A percentile compares a stretch with the other conserved stretches of the same genome.
Evolutionary conservation across 2,888 invertebrate species (phyloP).

Genomic region (Eristalis arbustorum): DNA sequence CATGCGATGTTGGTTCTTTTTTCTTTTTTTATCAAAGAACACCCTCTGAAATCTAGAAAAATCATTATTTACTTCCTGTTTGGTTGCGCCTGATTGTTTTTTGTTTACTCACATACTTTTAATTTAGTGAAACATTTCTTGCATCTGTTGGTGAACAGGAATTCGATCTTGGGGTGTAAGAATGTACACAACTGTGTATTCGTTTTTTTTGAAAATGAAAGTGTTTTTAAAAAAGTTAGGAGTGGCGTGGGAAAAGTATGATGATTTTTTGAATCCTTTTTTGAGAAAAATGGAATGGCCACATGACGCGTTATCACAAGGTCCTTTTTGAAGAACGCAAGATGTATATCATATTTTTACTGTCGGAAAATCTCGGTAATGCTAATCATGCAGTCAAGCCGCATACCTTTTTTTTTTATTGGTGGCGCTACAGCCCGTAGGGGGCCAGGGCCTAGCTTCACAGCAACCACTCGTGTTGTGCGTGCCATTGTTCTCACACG

Average conservation of each 20-base stretch:
- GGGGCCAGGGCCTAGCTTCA: no score
- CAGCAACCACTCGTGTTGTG: no score
- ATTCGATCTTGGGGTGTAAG: constrained; percentile 25
- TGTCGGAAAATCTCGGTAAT: no score
- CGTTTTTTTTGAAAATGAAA: constrained; percentile 25
- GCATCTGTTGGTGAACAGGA: constrained; percentile 61
- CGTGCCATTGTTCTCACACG: no score
- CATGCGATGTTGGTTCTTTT: not conserved
- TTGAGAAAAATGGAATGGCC: no score
- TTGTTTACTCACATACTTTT: constrained; percentile 66
- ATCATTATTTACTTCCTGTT: constrained; percentile 66
- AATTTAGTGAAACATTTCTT: constrained; percentile 64
- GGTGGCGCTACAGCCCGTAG: no score
- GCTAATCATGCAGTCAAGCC: no score
- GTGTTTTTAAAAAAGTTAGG: constrained; percentile 24
- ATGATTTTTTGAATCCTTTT: no score
- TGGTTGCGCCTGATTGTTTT: constrained; percentile 43
- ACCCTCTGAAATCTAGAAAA: constrained; percentile 47
- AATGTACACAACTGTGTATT: constrained; percentile 47
- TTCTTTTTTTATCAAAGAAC: constrained; percentile 32
- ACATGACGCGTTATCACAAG: no score
- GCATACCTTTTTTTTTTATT: no score
- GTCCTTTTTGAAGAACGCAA: no score
- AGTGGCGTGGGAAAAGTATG: constrained; percentile 44
- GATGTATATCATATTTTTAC: no score